Evolutionary conservation across 2,113 vertebrate genomes (phyloP), one percentile per base, ranked within the genome.

Genomic region (Aphyosemion australe): DNA sequence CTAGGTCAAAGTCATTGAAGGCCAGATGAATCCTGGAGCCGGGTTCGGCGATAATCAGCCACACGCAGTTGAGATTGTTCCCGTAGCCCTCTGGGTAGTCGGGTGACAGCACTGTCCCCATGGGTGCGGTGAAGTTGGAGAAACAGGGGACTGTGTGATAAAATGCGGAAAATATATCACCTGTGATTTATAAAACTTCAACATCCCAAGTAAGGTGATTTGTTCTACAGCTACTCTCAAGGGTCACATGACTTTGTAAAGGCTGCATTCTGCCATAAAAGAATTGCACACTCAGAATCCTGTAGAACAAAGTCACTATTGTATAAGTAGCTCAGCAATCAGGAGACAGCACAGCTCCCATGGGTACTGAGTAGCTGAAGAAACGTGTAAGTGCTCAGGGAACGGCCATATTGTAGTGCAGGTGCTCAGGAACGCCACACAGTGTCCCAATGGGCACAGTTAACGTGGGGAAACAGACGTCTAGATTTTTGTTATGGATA

Each of bases 81-180:
- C 97, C 97, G 37, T 99, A 99, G 47, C 96, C 97, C 58, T 99
- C 96, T 42, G 97, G 97, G 88, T 99, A 99, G 86, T 98, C 96
- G 1, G 97, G 97, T 53, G 97, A 99, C 80, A 99, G 92, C 37
- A 99, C 96, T 0, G 96, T 99, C 68, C 97, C 97, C 93, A 96
- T 94, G 0, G 96, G 95, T 41, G 95, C 95, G 18, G 96, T 99
- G 83, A 99, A 99, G 92, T 99, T 99, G 71, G 96, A 99, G 69
- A 98, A 94, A 79, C 97, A 99, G 70, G 97, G 96, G 90, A 99
- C 97, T 99, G 89, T 51, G 72, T 83, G 87, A 76, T 12, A 76
- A 13, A 85, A 42, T 9, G 39, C 10, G n/a, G 2, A 71, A 63
- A 52, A 69, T 32, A 65, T 8, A 64, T 64, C 31, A 76, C 60